Percentiles rank a stretch among this genome's conserved stretches.
These are phyloP conservation scores for Notothenia coriiceps DNA, from an alignment of 2,113 vertebrate genomes.

Conservation along the genomic window DNA sequence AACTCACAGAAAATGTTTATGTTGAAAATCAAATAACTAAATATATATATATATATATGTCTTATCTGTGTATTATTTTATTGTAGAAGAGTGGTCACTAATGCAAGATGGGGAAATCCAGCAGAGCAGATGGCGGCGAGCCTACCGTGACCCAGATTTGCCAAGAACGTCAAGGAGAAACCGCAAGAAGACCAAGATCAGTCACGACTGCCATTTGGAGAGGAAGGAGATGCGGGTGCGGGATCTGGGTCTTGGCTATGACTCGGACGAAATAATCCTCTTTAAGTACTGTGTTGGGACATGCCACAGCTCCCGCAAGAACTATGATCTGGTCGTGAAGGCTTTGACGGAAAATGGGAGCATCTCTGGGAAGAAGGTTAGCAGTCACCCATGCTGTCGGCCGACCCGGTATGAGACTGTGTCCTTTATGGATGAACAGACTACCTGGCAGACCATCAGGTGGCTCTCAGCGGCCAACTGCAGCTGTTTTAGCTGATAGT, in stretches of 20 bases:
- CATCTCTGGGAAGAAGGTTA: slow-evolving; percentile 78
- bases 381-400: slow-evolving; percentile 90
- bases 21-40: not conserved
- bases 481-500: slow-evolving; percentile 88
- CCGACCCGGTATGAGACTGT: slow-evolving; percentile 90
- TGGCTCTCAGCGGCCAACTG: slow-evolving; percentile 90
- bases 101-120: slow-evolving; percentile 72
- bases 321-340: slow-evolving; percentile 89
- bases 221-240: slow-evolving; percentile 87
- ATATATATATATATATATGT: not conserved
- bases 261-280: slow-evolving; percentile 90
- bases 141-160: slow-evolving; percentile 2
- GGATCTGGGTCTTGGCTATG: slow-evolving; percentile 91
- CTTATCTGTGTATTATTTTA: not conserved
- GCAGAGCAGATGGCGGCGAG: slow-evolving; percentile 82
- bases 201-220: slow-evolving; percentile 85
- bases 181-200: slow-evolving; percentile 60
- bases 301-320: slow-evolving; percentile 85
- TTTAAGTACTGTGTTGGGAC: slow-evolving; percentile 94
- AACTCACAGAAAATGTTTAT: not conserved
- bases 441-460: slow-evolving; percentile 89
- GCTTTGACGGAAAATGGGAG: slow-evolving; percentile 80
- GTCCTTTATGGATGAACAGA: slow-evolving; percentile 92
- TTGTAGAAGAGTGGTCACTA: slow-evolving; percentile 51
- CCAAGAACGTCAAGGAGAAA: slow-evolving; percentile 14